Evolutionary conservation across 2,888 invertebrate genomes (phyloP).

Genomic region (Ypsolopha scabrella): DNA sequence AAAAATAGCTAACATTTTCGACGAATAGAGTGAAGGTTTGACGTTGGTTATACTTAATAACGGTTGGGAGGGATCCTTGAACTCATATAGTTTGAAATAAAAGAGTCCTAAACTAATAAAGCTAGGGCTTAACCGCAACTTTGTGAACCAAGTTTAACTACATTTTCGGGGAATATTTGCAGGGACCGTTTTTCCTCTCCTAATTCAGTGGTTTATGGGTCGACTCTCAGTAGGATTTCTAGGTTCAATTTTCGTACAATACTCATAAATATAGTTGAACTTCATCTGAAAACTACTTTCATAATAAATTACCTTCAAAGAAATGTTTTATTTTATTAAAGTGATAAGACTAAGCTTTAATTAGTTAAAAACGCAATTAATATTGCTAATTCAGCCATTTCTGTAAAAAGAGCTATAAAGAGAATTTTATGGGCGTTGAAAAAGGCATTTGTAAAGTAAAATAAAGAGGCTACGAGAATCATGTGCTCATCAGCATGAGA

Average conservation of each 20-base stretch:
- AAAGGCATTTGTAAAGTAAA: conserved; percentile 19
- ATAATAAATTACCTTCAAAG: too few species aligned
- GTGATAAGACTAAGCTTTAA: background rate
- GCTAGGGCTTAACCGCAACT: conserved; percentile 25
- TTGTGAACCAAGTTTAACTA: conserved; percentile 45
- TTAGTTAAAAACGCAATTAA: conserved; percentile 2
- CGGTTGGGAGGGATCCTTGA: background rate
- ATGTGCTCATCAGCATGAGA: conserved; percentile 50
- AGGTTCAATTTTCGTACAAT: too few species aligned
- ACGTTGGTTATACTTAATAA: background rate
- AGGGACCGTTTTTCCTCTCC: too few species aligned
- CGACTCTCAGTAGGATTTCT: too few species aligned
- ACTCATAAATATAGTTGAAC: too few species aligned
- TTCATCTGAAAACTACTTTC: too few species aligned
- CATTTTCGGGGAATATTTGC: conserved; percentile 45
- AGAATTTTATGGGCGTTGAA: conserved; percentile 19
- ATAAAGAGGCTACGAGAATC: conserved; percentile 2
- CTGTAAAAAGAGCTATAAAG: conserved; percentile 15
- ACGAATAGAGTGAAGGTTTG: background rate
- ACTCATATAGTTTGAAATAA: conserved; percentile 25
- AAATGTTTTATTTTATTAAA: background rate
- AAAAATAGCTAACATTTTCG: too few species aligned
- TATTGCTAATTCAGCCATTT: background rate
- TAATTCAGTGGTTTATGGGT: too few species aligned
- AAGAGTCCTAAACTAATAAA: conserved; percentile 64